Percentiles rank a stretch among this genome's conserved stretches.
These are phyloP conservation scores for Trissoscelio sp. DNA, from an alignment of 2,888 invertebrate genomes.

Conservation along the genomic window DNA sequence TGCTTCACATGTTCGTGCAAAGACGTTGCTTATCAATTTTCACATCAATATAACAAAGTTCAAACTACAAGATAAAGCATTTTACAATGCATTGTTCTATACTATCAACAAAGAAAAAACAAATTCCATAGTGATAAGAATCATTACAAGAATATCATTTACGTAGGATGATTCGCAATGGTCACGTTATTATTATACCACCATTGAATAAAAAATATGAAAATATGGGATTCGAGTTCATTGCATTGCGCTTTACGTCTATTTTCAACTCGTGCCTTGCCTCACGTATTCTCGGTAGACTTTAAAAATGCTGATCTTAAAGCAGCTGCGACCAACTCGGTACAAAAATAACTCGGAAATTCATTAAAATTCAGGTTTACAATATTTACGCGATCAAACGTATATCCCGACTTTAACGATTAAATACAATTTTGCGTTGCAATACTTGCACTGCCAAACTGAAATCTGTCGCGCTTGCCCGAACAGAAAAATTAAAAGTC, in stretches of 20 bases:
- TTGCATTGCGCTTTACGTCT: conserved; percentile 43
- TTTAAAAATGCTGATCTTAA: conserved; percentile 54
- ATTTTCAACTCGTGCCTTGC: conserved; percentile 53
- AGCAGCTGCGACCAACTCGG: conserved; percentile 48
- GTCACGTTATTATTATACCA: background rate
- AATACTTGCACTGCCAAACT: background rate
- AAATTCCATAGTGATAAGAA: background rate
- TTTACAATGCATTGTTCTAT: background rate
- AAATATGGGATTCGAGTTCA: conserved; percentile 45
- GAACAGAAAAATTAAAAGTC: background rate
- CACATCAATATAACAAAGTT: conserved; percentile 22
- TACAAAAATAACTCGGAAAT: conserved; percentile 51
- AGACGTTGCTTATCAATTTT: background rate
- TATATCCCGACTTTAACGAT: background rate
- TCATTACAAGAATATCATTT: background rate
- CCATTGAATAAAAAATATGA: conserved; percentile 6
- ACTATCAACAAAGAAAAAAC: background rate
- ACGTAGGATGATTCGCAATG: background rate
- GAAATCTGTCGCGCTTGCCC: background rate
- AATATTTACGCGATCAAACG: conserved; percentile 19
- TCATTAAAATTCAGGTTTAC: conserved; percentile 41
- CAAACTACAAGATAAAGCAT: conserved; percentile 1
- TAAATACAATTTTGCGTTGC: background rate
- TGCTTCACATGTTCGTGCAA: background rate
- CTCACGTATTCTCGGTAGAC: conserved; percentile 43